Conservation (phyloP, 2,888 invertebrate genomes). For the Drosophila cognata region DNA sequence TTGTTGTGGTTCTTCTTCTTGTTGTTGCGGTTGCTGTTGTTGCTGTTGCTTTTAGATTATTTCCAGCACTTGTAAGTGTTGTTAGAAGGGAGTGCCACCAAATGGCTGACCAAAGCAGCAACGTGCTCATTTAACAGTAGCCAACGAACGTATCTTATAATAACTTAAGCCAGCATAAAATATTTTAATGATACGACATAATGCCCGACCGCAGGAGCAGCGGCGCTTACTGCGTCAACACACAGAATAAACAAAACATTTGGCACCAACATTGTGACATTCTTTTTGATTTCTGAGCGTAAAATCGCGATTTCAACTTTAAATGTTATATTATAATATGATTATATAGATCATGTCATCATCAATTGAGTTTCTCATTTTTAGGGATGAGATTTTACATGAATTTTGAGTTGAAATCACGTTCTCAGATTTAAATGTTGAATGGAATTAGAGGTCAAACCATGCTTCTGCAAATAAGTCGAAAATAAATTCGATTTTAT, state of each 20-base stretch:
- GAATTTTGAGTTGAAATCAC: neutral
- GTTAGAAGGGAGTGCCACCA: slow-evolving; percentile 78
- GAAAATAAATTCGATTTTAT: neutral
- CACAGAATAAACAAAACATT: slow-evolving; percentile 24
- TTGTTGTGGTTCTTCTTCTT: slow-evolving; percentile 23
- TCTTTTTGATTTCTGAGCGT: neutral
- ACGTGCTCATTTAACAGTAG: slow-evolving; percentile 80
- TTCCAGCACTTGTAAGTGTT: slow-evolving; percentile 78
- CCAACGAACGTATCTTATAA: slow-evolving; percentile 68
- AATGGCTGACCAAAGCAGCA: slow-evolving; percentile 56
- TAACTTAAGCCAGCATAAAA: slow-evolving; percentile 65
- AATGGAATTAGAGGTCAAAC: neutral
- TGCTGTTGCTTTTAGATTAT: slow-evolving; percentile 68
- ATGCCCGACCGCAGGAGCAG: slow-evolving; percentile 37
- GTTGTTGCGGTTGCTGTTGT: slow-evolving; percentile 19
- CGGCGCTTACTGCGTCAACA: slow-evolving; percentile 15
- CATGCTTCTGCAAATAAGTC: no score
- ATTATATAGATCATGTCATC: no score
- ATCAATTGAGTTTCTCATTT: no score
- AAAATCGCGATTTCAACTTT: neutral
- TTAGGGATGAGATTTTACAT: no score
- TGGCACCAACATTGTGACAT: neutral
- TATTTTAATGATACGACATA: slow-evolving; percentile 78
- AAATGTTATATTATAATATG: neutral
- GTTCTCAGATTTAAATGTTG: neutral